Conservation (phyloP, 2,888 invertebrate species). For the Philaethria dido region DNA sequence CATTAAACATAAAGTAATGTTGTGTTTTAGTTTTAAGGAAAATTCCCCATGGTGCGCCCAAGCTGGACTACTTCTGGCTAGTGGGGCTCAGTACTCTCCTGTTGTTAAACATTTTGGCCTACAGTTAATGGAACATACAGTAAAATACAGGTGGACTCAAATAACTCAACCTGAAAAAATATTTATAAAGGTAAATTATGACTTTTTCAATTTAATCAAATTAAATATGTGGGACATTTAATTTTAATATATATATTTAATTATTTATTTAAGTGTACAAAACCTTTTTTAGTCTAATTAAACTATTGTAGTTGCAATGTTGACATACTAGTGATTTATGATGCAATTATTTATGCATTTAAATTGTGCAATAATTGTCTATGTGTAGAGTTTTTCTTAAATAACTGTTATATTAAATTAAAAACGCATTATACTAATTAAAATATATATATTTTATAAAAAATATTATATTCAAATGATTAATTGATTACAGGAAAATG, state of each 20-base stretch:
- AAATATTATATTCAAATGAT: neutral
- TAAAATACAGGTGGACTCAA: slow-evolving; percentile 96
- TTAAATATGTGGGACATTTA: no score
- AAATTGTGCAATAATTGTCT: neutral
- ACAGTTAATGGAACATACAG: slow-evolving; percentile 95
- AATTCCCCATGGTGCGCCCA: slow-evolving; percentile 94
- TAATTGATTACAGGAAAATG: slow-evolving; percentile 86
- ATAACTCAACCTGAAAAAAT: slow-evolving; percentile 94
- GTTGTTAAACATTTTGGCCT: slow-evolving; percentile 95
- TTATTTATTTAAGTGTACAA: no score
- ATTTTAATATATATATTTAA: no score
- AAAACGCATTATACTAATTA: no score
- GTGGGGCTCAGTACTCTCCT: slow-evolving; percentile 88
- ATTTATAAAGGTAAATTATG: slow-evolving; percentile 88
- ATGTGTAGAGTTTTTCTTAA: no score
- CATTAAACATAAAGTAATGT: neutral
- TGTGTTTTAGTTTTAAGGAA: slow-evolving; percentile 87
- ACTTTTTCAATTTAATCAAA: no score
- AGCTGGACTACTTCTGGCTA: slow-evolving; percentile 92
- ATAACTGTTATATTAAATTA: no score
- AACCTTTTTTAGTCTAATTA: neutral
- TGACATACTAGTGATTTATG: neutral
- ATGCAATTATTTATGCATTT: neutral
- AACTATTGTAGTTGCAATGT: neutral
- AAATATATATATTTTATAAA: no score